Base-by-base conservation (phyloP, 2,797 vertebrate genomes). In the Sardinella longiceps region DNA sequence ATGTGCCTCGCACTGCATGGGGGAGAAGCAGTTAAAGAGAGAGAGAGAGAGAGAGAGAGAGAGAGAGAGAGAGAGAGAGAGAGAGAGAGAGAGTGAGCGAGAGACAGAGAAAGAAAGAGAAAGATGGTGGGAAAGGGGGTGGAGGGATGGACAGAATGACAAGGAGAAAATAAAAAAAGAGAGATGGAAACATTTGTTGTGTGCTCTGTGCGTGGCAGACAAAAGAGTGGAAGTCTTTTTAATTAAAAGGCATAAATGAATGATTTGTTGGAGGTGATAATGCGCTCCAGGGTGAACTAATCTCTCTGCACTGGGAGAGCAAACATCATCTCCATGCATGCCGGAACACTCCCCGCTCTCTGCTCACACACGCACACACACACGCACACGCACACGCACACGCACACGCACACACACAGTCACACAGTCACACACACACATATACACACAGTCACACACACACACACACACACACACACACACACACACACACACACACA, bases 1-100 rank as follows among this genome's bases (percentile, higher is more conserved):
- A 50, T 37, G 63, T 80, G 56, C 81, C 70, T 83, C 46, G 46
- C 66, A 39, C n/a, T n/a, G n/a, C 66, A 74, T 74, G 15, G 66
- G 66, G 66, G 83, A 80, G 45, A 20, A 50, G 33, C 56, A 60
- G 60, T 28, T 60, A 60, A 30, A 39, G 14, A 18, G 30, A 14
- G 6, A 33, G 66, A 3, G 28, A 37, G 28, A 37, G 30, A 33
- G 28, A 39, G 30, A 18, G 15, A 74, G 14, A 18, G 28, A 37
- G 66, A 74, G 66, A 15, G 14, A 37, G 12, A 39, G 30, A 74
- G 66, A 33, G 66, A 33, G 66, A 74, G 15, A 37, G 9, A 37
- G n/a, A 10, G 11, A 7, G 28, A 28, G 58, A 28, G 23, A 25
- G 25, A 28, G 5, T 6, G 23, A 58, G 11, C 6, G 56, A 58